Percentiles rank a stretch among this genome's conserved stretches.
Conservation (phyloP, 2,888 invertebrate genomes). For the Eristalis intricaria region DNA sequence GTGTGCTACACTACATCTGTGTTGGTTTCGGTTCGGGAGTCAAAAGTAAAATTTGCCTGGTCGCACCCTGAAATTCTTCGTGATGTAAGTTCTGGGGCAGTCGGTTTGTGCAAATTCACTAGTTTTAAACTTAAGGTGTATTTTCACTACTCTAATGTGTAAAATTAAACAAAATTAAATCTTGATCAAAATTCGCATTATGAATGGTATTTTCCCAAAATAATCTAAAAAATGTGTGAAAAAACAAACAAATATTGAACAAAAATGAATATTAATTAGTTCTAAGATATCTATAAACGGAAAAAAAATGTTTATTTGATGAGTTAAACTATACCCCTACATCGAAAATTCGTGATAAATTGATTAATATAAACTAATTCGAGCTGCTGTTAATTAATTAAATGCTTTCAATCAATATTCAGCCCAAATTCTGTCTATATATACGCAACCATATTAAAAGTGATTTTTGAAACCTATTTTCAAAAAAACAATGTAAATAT, state of each 20-base stretch:
- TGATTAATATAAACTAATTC: background rate
- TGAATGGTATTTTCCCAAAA: background rate
- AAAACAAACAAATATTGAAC: background rate
- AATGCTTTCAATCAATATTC: background rate
- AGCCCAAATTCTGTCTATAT: background rate
- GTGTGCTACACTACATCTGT: slow-evolving; percentile 50
- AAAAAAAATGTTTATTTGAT: background rate
- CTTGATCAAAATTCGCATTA: background rate
- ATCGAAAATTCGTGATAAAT: background rate
- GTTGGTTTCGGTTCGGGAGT: slow-evolving; percentile 64
- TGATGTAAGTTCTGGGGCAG: slow-evolving; percentile 80
- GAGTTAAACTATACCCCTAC: background rate
- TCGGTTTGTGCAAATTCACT: slow-evolving; percentile 79
- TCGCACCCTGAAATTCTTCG: slow-evolving; percentile 80
- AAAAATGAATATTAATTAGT: background rate
- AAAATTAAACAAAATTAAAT: slow-evolving; percentile 13
- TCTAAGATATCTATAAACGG: background rate
- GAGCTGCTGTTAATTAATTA: background rate
- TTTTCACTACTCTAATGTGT: slow-evolving; percentile 29
- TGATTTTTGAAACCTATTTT: background rate
- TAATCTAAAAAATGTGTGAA: background rate
- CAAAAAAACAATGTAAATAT: background rate
- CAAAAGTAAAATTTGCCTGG: slow-evolving; percentile 73
- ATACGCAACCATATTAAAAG: background rate
- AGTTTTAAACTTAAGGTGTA: slow-evolving; percentile 73